A percentile compares a stretch with the other conserved stretches of the same genome.
Evolutionary conservation across 1,140 invertebrate species (phyloP).

Genomic region (Nymphalis io): DNA sequence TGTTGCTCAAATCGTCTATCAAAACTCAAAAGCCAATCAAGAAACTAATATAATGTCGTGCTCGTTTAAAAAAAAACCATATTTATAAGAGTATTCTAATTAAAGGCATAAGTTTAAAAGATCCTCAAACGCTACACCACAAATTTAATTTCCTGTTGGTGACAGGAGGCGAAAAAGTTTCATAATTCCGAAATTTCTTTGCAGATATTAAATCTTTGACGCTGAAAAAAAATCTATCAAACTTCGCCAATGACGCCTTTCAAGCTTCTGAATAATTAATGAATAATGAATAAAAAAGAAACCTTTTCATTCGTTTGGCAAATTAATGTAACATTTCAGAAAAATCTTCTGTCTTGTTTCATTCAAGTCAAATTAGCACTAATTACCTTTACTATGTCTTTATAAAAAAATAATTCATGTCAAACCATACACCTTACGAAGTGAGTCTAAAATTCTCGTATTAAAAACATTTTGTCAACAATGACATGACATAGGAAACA

Average conservation of each 20-base stretch:
- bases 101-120: constrained; percentile 12
- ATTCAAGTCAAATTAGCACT: too few relatives aligned
- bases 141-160: constrained; percentile 31
- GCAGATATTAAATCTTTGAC: constrained; percentile 23
- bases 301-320: not conserved
- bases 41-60: too few relatives aligned
- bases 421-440: not conserved
- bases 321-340: not conserved
- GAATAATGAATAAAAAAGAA: constrained; percentile 7
- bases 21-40: too few relatives aligned
- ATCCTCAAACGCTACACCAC: constrained; percentile 17
- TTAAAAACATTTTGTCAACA: not conserved
- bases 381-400: too few relatives aligned
- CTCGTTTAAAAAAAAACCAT: too few relatives aligned
- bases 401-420: not conserved
- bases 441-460: not conserved
- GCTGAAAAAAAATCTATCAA: constrained; percentile 17
- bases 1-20: too few relatives aligned
- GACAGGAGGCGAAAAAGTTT: constrained; percentile 21
- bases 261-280: constrained; percentile 1
- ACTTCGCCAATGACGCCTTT: constrained; percentile 8
- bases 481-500: not conserved
- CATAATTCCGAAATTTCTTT: constrained; percentile 22
- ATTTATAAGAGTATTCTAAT: too few relatives aligned
- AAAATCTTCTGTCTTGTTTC: too few relatives aligned